Evolutionary conservation across 2,797 vertebrate species (phyloP).

Genomic region (Threskiornis aethiopicus): DNA sequence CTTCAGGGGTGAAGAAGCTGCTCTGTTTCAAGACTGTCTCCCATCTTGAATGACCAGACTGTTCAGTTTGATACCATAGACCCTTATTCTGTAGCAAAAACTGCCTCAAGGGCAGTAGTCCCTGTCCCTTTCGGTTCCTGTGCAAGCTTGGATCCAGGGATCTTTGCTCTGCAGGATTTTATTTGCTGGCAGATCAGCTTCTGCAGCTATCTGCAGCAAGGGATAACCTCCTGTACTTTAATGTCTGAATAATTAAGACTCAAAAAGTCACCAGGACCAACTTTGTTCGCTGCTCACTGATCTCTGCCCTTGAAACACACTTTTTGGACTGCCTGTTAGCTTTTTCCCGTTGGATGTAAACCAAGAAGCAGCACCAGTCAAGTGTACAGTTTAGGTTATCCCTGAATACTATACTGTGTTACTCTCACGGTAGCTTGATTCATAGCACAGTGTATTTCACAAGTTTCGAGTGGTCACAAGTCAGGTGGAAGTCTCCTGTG

Average conservation of each 20-base stretch:
- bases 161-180: background rate
- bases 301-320: background rate
- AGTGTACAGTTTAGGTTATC: background rate
- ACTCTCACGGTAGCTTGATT: background rate
- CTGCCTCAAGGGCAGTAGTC: background rate
- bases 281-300: background rate
- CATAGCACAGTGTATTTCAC: background rate
- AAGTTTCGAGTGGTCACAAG: background rate
- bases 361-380: background rate
- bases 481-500: background rate
- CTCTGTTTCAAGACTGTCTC: background rate
- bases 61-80: background rate
- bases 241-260: background rate
- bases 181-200: background rate
- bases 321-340: background rate
- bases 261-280: background rate
- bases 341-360: background rate
- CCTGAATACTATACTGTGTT: background rate
- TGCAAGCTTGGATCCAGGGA: background rate
- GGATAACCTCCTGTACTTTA: background rate
- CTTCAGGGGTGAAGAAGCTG: rapidly evolving
- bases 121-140: background rate
- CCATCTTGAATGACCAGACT: background rate
- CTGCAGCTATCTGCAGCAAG: background rate
- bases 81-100: background rate